These are phyloP conservation scores for Sycophila sp. DNA, from an alignment of 1,140 invertebrate species.

Conservation along the genomic window DNA sequence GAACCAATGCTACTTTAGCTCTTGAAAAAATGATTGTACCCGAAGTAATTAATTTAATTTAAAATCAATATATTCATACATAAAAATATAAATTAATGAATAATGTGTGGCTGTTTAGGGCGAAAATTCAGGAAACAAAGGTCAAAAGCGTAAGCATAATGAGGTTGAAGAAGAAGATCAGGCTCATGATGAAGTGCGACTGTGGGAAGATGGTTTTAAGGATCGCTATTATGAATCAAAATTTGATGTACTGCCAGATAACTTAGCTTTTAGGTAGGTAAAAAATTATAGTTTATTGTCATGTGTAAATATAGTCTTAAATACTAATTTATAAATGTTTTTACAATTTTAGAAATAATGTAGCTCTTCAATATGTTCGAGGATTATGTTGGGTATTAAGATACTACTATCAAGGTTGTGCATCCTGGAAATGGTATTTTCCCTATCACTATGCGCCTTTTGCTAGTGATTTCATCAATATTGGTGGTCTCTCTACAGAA, in stretches of 20 bases:
- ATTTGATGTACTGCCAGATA: conserved; percentile 86
- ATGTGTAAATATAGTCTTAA: too few relatives aligned
- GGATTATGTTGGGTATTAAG: conserved; percentile 98
- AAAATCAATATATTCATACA: not conserved
- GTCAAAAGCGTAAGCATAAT: conserved; percentile 66
- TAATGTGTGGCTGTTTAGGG: too few relatives aligned
- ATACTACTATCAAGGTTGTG: conserved; percentile 99
- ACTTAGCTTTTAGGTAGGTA: conserved; percentile 82
- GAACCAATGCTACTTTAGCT: conserved; percentile 49
- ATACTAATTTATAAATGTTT: not conserved
- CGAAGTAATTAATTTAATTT: conserved; percentile 45
- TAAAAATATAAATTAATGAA: too few relatives aligned
- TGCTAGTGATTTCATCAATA: conserved; percentile 97
- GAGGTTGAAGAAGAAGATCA: conserved; percentile 75
- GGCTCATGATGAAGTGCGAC: conserved; percentile 90
- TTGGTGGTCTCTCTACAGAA: conserved; percentile 83
- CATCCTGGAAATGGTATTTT: conserved; percentile 99
- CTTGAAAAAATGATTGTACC: conserved; percentile 64
- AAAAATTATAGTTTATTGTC: too few relatives aligned
- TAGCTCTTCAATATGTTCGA: conserved; percentile 93
- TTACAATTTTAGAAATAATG: conserved; percentile 74
- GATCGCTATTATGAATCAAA: conserved; percentile 98
- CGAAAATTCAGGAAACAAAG: conserved; percentile 45
- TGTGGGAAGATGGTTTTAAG: conserved; percentile 99
- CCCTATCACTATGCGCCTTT: conserved; percentile 99